Base-by-base conservation (phyloP, 2,797 vertebrate species). In the Trichosurus vulpecula region DNA sequence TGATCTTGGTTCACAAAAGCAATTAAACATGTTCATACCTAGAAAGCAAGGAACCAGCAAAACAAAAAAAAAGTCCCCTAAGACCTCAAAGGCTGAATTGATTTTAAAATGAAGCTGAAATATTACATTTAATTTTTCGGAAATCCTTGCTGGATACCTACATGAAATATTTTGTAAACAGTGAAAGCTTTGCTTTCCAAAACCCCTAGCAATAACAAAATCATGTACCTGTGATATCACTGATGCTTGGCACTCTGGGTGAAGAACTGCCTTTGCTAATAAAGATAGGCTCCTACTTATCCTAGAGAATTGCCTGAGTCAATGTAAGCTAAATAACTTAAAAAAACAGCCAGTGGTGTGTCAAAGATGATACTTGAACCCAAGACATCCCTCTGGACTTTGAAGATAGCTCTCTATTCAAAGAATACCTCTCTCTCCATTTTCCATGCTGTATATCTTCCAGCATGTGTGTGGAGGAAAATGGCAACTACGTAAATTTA, bases 41-140 rank as follows among this genome's bases (percentile, higher is more conserved):
- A 52, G 27, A 47, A n/a, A 87, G 9, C 12, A 94, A 94, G 54
- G 25, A 9, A 52, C 91, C 92, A 29, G 0, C 1, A 91, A 52
- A 93, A 61, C 3, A 91, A 27, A 81, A n/a, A 52, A n/a, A 92
- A 66, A 81, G 22, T 90, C 93, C 91, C n/a, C 55, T 92, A 94
- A 90, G 58, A 6, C 14, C 52, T 95, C 92, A 58, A 87, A 58
- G 53, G 47, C 30, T 87, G 27, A 58, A 94, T 58, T 13, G 55
- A 92, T 19, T 93, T 95, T 90, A 22, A 92, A 96, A 41, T 52
- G 5, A 81, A 81, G 74, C 19, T 81, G 74, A 81, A 47, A 81
- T 81, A 81, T 81, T 81, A 47, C 41, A 81, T 81, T 81, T 81
- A 47, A 81, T 47, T 81, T 81, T 81, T 47, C 41, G 25, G 74